Evolutionary conservation across 2,888 invertebrate species (phyloP).

Genomic region (Ceriagrion tenellum): DNA sequence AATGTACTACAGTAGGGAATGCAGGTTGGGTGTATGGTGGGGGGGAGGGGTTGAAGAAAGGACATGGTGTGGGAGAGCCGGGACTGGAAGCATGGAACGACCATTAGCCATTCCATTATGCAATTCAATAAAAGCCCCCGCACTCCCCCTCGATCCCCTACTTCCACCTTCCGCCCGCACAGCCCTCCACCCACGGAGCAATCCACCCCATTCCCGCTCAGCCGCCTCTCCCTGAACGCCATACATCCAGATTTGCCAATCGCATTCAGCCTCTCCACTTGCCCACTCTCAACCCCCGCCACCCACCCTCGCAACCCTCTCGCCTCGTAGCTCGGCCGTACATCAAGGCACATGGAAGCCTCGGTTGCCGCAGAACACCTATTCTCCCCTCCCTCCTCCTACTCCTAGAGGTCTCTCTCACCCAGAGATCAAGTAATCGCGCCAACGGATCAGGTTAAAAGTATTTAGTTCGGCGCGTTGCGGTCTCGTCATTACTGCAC

Average conservation of each 20-base stretch:
- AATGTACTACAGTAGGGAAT: neutral
- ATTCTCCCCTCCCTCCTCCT: neutral
- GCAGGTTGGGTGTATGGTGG: neutral
- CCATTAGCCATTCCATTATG: slow-evolving; percentile 68
- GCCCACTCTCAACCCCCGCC: neutral
- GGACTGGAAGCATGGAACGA: slow-evolving; percentile 66
- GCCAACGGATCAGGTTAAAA: neutral
- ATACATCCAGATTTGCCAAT: slow-evolving; percentile 66
- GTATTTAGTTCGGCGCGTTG: neutral
- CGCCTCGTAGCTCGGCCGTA: neutral
- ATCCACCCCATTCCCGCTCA: neutral
- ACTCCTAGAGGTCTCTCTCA: neutral
- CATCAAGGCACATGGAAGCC: neutral
- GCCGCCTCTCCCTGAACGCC: neutral
- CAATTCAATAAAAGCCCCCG: slow-evolving; percentile 61
- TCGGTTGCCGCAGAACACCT: neutral
- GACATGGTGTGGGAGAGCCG: neutral
- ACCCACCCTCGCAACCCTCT: neutral
- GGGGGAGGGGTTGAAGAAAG: neutral
- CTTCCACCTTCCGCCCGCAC: too few species aligned
- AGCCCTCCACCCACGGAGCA: too few species aligned
- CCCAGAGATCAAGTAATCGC: neutral
- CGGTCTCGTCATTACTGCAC: neutral
- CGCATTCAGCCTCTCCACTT: slow-evolving; percentile 35
- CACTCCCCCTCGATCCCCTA: neutral